These are phyloP conservation scores for Mesoclemmys tuberculata DNA, from an alignment of 2,113 vertebrate genomes.

Conservation along the genomic window DNA sequence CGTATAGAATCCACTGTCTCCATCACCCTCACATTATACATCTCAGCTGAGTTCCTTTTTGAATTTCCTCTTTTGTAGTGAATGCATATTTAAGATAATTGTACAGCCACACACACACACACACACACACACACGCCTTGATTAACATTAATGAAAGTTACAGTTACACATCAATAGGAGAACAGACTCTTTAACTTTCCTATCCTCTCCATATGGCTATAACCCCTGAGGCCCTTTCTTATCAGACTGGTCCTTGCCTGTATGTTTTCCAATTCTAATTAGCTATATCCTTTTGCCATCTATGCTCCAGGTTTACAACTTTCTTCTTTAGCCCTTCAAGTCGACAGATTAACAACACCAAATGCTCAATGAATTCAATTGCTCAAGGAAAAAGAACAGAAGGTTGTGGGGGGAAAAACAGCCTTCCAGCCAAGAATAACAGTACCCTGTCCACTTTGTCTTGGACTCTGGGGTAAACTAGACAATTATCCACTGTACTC, in stretches of 20 bases:
- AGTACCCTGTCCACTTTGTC: background rate
- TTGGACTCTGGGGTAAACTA: background rate
- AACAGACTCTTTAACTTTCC: background rate
- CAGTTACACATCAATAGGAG: background rate
- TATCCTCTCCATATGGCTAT: rapidly evolving
- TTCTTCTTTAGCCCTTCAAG: background rate
- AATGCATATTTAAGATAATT: background rate
- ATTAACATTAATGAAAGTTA: rapidly evolving
- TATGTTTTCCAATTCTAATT: no score
- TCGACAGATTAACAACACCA: background rate
- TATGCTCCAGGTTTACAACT: background rate
- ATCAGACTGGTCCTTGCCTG: rapidly evolving
- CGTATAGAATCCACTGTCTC: no score
- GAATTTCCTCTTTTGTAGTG: background rate
- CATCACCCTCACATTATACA: background rate
- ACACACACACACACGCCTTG: background rate
- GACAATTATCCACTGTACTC: background rate
- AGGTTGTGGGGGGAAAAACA: rapidly evolving
- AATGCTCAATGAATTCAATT: background rate
- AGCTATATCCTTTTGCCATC: background rate
- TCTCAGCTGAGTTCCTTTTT: background rate
- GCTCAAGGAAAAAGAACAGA: rapidly evolving
- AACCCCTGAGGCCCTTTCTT: background rate
- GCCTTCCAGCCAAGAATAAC: background rate
- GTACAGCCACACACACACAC: no score